These are phyloP conservation scores for Lucilia cuprina DNA, from an alignment of 1,140 invertebrate genomes.

Conservation along the genomic window DNA sequence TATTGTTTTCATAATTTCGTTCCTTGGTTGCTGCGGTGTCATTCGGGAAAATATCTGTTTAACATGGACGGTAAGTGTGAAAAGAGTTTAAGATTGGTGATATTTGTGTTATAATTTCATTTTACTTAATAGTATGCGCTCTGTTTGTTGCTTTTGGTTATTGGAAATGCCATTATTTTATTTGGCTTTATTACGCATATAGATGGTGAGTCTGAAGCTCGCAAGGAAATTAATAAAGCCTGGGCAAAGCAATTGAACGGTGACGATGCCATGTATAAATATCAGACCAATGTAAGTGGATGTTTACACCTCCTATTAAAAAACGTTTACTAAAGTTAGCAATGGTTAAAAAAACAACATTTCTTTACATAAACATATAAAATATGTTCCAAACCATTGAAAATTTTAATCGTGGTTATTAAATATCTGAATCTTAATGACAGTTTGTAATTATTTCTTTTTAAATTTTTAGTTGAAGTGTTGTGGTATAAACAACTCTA, in stretches of 20 bases:
- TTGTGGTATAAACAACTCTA: constrained; percentile 46
- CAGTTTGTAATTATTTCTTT: not conserved
- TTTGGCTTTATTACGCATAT: constrained; percentile 39
- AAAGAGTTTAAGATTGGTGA: not conserved
- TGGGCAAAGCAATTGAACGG: constrained; percentile 44
- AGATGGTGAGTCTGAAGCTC: constrained; percentile 17
- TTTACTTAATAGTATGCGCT: constrained; percentile 44
- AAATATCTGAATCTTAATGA: no score
- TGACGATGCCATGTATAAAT: constrained; percentile 44
- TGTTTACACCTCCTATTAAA: no score
- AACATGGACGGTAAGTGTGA: constrained; percentile 72
- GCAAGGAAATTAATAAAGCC: constrained; percentile 24
- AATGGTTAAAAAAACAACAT: no score
- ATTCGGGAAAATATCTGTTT: constrained; percentile 81
- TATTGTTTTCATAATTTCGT: constrained; percentile 62
- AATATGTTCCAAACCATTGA: no score
- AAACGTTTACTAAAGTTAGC: no score
- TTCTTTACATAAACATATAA: no score
- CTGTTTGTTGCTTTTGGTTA: constrained; percentile 42
- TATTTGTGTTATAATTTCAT: no score
- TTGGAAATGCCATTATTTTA: constrained; percentile 41
- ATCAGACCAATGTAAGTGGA: constrained; percentile 43
- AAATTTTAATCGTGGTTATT: no score
- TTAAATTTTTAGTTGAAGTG: constrained; percentile 42
- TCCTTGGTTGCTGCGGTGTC: constrained; percentile 85